These are phyloP conservation scores for Hippocampus zosterae DNA, from an alignment of 2,113 vertebrate genomes.

Conservation along the genomic window DNA sequence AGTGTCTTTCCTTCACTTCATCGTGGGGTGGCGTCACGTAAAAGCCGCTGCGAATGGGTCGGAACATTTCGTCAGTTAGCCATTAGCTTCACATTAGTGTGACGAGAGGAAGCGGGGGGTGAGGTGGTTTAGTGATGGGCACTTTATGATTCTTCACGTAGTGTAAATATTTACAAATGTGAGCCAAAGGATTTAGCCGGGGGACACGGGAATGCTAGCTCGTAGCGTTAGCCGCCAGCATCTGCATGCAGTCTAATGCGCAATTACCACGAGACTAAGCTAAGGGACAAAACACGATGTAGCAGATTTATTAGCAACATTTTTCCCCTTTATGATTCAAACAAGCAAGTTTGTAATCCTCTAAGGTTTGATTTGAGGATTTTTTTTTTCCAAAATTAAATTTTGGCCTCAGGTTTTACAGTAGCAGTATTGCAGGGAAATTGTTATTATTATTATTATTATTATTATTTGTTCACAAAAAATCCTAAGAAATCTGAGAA, in stretches of 20 bases:
- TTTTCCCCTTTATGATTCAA: neutral
- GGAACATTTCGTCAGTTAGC: slow-evolving; percentile 69
- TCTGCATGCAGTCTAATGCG: slow-evolving; percentile 49
- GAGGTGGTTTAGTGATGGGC: neutral
- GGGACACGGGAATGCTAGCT: slow-evolving; percentile 14
- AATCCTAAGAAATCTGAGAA: slow-evolving; percentile 50
- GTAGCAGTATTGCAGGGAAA: slow-evolving; percentile 60
- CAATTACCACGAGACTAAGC: neutral
- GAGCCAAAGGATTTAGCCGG: neutral
- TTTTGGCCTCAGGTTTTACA: slow-evolving; percentile 31
- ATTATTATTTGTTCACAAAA: neutral
- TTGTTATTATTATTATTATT: neutral
- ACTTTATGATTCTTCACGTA: neutral
- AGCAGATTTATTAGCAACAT: slow-evolving; percentile 33
- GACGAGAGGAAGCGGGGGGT: slow-evolving; percentile 4
- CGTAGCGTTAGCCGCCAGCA: slow-evolving; percentile 73
- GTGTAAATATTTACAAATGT: neutral
- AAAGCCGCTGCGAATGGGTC: neutral
- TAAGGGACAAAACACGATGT: slow-evolving; percentile 29
- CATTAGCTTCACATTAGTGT: slow-evolving; percentile 40
- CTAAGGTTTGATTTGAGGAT: neutral
- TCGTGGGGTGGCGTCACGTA: neutral
- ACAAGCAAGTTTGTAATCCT: neutral
- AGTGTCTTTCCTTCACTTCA: slow-evolving; percentile 81
- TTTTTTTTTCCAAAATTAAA: neutral